A percentile compares a stretch with the other conserved stretches of the same genome.
These are phyloP conservation scores for Alloplasta piceator DNA, from an alignment of 2,888 invertebrate genomes.

Conservation along the genomic window DNA sequence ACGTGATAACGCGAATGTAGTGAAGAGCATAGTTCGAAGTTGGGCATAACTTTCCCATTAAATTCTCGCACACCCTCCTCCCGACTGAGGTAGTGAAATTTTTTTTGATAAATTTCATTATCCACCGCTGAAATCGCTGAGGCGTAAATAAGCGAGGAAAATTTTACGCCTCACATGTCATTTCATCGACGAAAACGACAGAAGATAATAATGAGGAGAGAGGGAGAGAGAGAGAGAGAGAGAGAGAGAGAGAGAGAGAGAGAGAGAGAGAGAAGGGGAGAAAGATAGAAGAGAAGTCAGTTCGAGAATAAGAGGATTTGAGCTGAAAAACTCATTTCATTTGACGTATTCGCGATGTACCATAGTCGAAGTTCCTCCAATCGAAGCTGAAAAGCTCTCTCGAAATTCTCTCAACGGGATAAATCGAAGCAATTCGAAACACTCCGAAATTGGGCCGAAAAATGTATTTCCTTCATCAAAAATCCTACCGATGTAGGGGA, in stretches of 20 bases:
- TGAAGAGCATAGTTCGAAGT: slow-evolving; percentile 38
- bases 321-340: background rate
- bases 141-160: slow-evolving; percentile 49
- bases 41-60: slow-evolving; percentile 64
- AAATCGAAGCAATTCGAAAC: too few relatives aligned
- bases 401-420: too few relatives aligned
- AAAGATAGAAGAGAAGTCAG: background rate
- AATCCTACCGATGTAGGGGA: too few relatives aligned
- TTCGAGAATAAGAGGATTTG: slow-evolving; percentile 8
- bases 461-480: too few relatives aligned
- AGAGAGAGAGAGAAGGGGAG: slow-evolving; percentile 18
- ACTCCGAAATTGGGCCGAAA: too few relatives aligned
- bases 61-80: slow-evolving; percentile 56
- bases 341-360: background rate
- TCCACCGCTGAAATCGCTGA: slow-evolving; percentile 43
- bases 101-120: slow-evolving; percentile 41
- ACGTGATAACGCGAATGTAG: slow-evolving; percentile 58
- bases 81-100: slow-evolving; percentile 64
- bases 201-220: slow-evolving; percentile 59
- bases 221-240: slow-evolving; percentile 57
- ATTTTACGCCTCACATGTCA: slow-evolving; percentile 65
- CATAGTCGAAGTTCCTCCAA: too few relatives aligned
- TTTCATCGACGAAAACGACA: slow-evolving; percentile 67
- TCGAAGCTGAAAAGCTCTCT: too few relatives aligned
- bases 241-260: slow-evolving; percentile 45